These are phyloP conservation scores for Caenorhabditis parvicauda DNA, from an alignment of 2,888 invertebrate genomes.

Conservation along the genomic window DNA sequence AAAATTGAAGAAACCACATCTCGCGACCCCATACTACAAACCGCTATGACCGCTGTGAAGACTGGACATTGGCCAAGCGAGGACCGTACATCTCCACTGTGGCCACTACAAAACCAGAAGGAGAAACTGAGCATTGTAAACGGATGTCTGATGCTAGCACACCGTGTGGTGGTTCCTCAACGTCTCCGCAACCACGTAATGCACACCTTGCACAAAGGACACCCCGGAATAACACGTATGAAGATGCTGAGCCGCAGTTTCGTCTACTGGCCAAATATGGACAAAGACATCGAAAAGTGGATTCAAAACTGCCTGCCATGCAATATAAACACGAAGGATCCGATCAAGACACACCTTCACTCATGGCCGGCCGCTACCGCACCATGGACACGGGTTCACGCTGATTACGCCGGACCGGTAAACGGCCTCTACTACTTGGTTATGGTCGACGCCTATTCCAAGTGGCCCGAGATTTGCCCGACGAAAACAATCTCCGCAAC, in stretches of 20 bases:
- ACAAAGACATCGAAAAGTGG: constrained; percentile 31
- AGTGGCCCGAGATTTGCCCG: constrained; percentile 63
- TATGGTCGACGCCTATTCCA: constrained; percentile 64
- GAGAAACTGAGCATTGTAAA: constrained; percentile 2
- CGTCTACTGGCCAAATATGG: constrained; percentile 56
- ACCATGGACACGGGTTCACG: constrained; percentile 63
- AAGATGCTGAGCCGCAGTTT: constrained; percentile 49
- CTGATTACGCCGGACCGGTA: constrained; percentile 65
- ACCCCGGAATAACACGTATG: constrained; percentile 52
- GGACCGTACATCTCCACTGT: neutral
- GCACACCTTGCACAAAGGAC: constrained; percentile 47
- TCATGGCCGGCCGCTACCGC: constrained; percentile 53
- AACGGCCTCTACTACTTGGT: constrained; percentile 57
- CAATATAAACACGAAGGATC: constrained; percentile 21
- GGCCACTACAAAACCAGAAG: neutral
- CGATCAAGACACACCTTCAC: constrained; percentile 36
- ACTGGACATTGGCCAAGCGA: constrained; percentile 4
- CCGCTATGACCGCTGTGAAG: neutral
- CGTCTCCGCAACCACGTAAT: constrained; percentile 31
- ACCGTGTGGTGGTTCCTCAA: constrained; percentile 48
- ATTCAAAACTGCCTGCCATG: constrained; percentile 39
- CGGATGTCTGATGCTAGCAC: constrained; percentile 10
- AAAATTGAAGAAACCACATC: neutral
- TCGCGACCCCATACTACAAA: constrained; percentile 1
- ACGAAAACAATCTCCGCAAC: constrained; percentile 21